Conservation (phyloP, 2,888 invertebrate species). For the Drosophila phalerata region DNA sequence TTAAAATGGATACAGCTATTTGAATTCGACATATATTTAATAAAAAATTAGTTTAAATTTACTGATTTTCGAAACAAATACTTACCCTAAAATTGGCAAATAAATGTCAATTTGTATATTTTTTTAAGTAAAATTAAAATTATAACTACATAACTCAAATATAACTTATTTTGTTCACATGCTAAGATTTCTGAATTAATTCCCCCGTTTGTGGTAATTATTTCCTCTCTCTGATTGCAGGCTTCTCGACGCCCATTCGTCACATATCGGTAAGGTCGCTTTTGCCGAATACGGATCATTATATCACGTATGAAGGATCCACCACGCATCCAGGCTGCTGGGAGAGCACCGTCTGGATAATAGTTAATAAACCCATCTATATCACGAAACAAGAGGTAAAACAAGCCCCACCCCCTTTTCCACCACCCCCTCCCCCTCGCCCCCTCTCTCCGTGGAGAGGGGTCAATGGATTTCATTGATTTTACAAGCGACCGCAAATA, state of each 20-base stretch:
- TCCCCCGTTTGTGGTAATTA: not conserved
- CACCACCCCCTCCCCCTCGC: not conserved
- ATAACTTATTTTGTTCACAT: not conserved
- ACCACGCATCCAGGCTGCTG: conserved; percentile 99
- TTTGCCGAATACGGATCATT: conserved; percentile 96
- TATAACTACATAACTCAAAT: too few species aligned
- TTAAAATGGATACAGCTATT: too few species aligned
- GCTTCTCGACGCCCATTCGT: conserved; percentile 92
- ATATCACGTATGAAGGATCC: conserved; percentile 99
- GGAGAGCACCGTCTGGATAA: conserved; percentile 99
- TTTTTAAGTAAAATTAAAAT: too few species aligned
- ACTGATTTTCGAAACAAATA: too few species aligned
- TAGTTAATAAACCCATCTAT: conserved; percentile 98
- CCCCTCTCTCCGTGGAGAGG: too few species aligned
- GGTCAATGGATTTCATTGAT: conserved; percentile 22
- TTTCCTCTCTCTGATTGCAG: conserved; percentile 86
- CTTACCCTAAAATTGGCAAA: too few species aligned
- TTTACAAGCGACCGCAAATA: conserved; percentile 68
- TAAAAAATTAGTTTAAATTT: too few species aligned
- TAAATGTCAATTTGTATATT: too few species aligned
- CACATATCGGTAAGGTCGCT: conserved; percentile 94
- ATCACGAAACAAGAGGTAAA: conserved; percentile 97
- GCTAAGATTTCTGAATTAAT: not conserved
- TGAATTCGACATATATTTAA: too few species aligned
- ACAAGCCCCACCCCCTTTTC: not conserved